Percentiles rank a stretch among this genome's conserved stretches.
These are phyloP conservation scores for Leptinotarsa rubiginosa DNA, from an alignment of 2,888 invertebrate species.

Conservation along the genomic window DNA sequence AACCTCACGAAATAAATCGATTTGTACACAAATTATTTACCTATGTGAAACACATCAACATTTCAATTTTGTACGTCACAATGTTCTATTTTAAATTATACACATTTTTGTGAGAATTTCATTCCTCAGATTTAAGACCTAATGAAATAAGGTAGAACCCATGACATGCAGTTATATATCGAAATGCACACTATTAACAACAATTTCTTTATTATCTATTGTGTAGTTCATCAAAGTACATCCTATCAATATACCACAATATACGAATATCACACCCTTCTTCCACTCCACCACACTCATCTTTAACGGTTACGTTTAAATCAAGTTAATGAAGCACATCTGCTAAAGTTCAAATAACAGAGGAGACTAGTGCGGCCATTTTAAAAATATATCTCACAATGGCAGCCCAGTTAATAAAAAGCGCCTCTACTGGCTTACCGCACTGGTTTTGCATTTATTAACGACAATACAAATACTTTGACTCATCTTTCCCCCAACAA, in stretches of 20 bases:
- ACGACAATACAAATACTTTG: conserved; percentile 58
- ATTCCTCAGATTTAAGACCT: too few relatives aligned
- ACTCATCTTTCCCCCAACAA: conserved; percentile 52
- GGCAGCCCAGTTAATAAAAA: conserved; percentile 54
- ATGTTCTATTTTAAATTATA: too few relatives aligned
- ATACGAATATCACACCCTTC: conserved; percentile 2
- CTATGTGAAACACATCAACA: too few relatives aligned
- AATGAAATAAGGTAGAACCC: too few relatives aligned
- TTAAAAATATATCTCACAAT: conserved; percentile 51
- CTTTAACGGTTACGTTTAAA: conserved; percentile 43
- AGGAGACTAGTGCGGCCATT: conserved; percentile 51
- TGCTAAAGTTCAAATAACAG: conserved; percentile 42
- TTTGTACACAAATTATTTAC: too few relatives aligned
- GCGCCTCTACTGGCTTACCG: conserved; percentile 53
- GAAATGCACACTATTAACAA: neutral
- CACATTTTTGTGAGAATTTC: too few relatives aligned
- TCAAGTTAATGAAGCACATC: conserved; percentile 49
- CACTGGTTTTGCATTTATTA: conserved; percentile 55
- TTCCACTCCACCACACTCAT: conserved; percentile 39
- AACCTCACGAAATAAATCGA: too few relatives aligned
- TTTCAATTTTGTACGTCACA: too few relatives aligned
- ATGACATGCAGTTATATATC: neutral
- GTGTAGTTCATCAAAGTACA: neutral
- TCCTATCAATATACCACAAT: neutral
- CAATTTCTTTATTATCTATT: neutral